phyloP scores from a whole-genome alignment of 1,140 invertebrate species.

The Drosophila pallidifrons region DNA sequence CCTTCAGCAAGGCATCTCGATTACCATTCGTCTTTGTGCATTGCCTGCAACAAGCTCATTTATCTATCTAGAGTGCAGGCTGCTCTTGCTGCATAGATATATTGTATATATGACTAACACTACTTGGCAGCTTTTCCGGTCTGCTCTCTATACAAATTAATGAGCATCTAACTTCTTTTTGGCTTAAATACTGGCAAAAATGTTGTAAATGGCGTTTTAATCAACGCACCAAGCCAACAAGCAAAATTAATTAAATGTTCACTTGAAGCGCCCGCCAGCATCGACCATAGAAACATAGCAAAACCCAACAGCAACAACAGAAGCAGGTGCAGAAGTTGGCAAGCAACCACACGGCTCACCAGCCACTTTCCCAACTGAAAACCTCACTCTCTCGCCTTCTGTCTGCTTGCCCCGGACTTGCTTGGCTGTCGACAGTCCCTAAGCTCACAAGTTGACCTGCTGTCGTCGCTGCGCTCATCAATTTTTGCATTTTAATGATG shows the following conservation, averaged over 20 bases:
- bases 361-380: neutral
- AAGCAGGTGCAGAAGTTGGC: neutral
- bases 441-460: slow-evolving; percentile 35
- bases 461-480: slow-evolving; percentile 52
- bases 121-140: slow-evolving; percentile 7
- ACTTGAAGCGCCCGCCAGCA: slow-evolving; percentile 44
- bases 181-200: slow-evolving; percentile 63
- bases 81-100: neutral
- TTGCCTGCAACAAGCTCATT: slow-evolving; percentile 48
- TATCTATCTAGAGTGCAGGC: slow-evolving; percentile 26
- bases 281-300: slow-evolving; percentile 6
- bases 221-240: slow-evolving; percentile 66
- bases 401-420: neutral
- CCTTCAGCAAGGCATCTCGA: slow-evolving; percentile 16
- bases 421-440: neutral
- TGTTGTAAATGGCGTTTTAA: slow-evolving; percentile 77
- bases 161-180: slow-evolving; percentile 63
- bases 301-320: neutral
- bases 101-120: neutral
- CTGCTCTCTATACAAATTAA: slow-evolving; percentile 59
- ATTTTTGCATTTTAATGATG: slow-evolving; percentile 83
- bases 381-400: neutral
- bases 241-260: slow-evolving; percentile 78
- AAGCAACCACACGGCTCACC: neutral
- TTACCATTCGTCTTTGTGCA: slow-evolving; percentile 46